Conservation (phyloP, 2,113 vertebrate species). For the Porphyrio hochstetteri region DNA sequence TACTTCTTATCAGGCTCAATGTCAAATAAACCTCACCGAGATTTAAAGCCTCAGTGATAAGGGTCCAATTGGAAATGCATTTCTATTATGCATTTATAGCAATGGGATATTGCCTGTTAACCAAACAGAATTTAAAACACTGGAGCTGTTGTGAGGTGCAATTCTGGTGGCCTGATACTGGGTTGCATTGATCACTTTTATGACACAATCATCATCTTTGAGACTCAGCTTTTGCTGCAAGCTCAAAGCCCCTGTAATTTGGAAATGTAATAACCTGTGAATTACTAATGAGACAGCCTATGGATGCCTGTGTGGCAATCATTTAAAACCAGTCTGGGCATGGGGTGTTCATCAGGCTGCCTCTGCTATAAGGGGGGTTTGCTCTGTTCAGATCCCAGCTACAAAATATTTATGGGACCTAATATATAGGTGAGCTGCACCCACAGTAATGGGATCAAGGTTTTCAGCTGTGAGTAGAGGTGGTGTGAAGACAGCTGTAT, state of each 20-base stretch:
- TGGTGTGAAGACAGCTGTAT: too few species aligned
- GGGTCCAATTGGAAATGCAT: slow-evolving; percentile 13
- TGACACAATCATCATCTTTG: neutral
- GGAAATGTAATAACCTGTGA: neutral
- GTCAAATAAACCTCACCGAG: neutral
- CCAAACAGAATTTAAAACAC: slow-evolving; percentile 40
- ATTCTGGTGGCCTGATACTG: neutral
- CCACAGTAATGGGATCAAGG: neutral
- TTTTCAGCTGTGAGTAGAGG: neutral
- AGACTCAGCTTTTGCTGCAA: neutral
- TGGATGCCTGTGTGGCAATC: rapidly evolving
- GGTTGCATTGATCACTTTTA: slow-evolving; percentile 38
- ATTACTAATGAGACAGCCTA: neutral
- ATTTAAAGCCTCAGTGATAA: slow-evolving; percentile 43
- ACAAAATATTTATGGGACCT: neutral
- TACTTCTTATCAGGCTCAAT: slow-evolving; percentile 34
- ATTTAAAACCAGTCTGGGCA: neutral
- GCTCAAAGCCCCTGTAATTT: neutral
- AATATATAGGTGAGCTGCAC: neutral
- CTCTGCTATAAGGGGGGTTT: neutral
- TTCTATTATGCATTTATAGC: slow-evolving; percentile 41
- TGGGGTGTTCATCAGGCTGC: neutral
- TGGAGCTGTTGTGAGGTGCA: neutral
- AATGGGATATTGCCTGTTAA: slow-evolving; percentile 5
- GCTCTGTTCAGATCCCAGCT: neutral